A percentile compares a stretch with the other conserved stretches of the same genome.
Evolutionary conservation across 92 coral and sea anemone genomes (phyloP).

Genomic region (Umimayanthus kanabou): DNA sequence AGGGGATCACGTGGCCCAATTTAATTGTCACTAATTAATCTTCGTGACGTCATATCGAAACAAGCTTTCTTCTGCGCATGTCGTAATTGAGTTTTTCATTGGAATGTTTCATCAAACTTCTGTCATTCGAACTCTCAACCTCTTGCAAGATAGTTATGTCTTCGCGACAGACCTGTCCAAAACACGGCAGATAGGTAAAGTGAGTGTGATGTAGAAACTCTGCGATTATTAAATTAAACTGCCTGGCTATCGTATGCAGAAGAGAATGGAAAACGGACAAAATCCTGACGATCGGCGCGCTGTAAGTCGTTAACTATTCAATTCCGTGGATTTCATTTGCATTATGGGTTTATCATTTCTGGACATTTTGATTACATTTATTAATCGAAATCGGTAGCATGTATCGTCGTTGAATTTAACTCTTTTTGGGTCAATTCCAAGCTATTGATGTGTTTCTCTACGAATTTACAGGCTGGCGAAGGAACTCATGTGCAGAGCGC

Average conservation of each 20-base stretch:
- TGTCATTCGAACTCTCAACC: slow-evolving; percentile 90
- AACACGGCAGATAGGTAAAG: slow-evolving; percentile 63
- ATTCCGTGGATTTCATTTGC: slow-evolving; percentile 55
- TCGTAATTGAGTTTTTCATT: slow-evolving; percentile 77
- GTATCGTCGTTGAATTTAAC: slow-evolving; percentile 61
- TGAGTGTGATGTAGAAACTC: slow-evolving; percentile 61
- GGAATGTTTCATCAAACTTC: slow-evolving; percentile 86
- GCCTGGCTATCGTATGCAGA: slow-evolving; percentile 46
- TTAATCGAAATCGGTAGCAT: slow-evolving; percentile 88
- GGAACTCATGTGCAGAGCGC: slow-evolving; percentile 16
- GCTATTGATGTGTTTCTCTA: background rate
- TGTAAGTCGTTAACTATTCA: slow-evolving; percentile 69
- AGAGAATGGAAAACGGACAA: slow-evolving; percentile 71
- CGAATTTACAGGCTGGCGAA: slow-evolving; percentile 13
- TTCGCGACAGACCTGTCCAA: slow-evolving; percentile 57
- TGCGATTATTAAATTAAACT: slow-evolving; percentile 61
- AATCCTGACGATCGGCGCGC: slow-evolving; percentile 62
- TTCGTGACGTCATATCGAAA: slow-evolving; percentile 48
- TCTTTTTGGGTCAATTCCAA: slow-evolving; percentile 9
- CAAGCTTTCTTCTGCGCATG: slow-evolving; percentile 69
- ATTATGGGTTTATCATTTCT: slow-evolving; percentile 77
- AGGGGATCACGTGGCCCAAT: slow-evolving; percentile 71
- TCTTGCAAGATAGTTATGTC: slow-evolving; percentile 78
- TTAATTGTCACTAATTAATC: slow-evolving; percentile 77
- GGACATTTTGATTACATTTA: slow-evolving; percentile 81